Conservation (phyloP, 2,888 invertebrate genomes). For the Acrobeloides nanus region DNA sequence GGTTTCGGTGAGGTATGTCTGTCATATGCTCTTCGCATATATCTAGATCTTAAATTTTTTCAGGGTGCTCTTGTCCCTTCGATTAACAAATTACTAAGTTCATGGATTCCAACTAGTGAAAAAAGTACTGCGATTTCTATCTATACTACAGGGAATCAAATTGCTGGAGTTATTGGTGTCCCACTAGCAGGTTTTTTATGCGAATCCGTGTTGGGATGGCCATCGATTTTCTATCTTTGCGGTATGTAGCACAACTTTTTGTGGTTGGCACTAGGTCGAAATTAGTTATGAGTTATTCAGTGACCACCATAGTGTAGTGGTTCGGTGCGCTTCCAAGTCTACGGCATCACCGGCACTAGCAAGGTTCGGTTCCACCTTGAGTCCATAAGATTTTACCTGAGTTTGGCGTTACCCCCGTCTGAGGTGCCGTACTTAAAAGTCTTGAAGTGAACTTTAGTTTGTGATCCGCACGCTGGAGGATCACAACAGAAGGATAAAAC, state of each 20-base stretch:
- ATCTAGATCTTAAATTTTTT: slow-evolving; percentile 4
- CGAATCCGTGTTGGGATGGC: slow-evolving; percentile 29
- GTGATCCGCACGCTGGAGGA: no score
- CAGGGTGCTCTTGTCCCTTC: slow-evolving; percentile 35
- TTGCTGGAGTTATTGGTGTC: slow-evolving; percentile 34
- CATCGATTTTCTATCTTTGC: slow-evolving; percentile 33
- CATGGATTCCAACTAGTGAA: slow-evolving; percentile 39
- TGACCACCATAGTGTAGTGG: no score
- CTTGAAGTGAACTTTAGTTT: no score
- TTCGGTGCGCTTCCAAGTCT: no score
- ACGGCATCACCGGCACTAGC: no score
- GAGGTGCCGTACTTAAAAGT: no score
- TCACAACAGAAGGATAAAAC: no score
- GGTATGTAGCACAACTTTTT: no score
- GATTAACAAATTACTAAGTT: slow-evolving; percentile 33
- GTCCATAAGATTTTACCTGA: no score
- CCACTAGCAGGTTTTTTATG: slow-evolving; percentile 35
- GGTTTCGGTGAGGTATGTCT: slow-evolving; percentile 31
- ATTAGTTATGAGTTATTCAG: no score
- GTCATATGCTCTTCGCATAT: not conserved
- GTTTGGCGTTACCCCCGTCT: no score
- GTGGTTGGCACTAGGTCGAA: not conserved
- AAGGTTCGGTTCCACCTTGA: no score
- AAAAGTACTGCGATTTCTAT: slow-evolving; percentile 33
- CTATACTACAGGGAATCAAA: slow-evolving; percentile 40